Percentiles rank a stretch among this genome's conserved stretches.
phyloP scores from a whole-genome alignment of 2,113 vertebrate genomes.

The Pycnonotus jocosus region DNA sequence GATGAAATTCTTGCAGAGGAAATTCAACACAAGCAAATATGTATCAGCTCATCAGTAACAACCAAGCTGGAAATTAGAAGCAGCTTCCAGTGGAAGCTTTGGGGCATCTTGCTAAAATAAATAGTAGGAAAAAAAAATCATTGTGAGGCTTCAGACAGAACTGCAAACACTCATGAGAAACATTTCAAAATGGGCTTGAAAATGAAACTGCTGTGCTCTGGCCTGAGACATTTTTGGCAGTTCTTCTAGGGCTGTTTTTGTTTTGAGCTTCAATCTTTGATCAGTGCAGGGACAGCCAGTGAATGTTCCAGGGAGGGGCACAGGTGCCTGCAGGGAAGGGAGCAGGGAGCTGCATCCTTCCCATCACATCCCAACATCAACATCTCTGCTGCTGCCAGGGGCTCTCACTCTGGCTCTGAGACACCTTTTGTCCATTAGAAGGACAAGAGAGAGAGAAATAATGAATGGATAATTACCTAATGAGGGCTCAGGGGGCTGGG shows the following conservation, averaged over 20 bases:
- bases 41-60: background rate
- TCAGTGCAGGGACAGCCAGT: background rate
- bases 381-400: fast-evolving
- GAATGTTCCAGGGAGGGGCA: background rate
- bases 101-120: background rate
- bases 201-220: background rate
- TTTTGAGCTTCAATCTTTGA: background rate
- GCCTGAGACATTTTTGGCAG: background rate
- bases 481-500: background rate
- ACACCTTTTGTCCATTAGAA: fast-evolving
- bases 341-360: background rate
- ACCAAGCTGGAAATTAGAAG: background rate
- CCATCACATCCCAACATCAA: background rate
- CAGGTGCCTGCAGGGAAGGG: background rate
- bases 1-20: background rate
- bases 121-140: background rate
- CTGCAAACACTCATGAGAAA: background rate
- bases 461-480: background rate
- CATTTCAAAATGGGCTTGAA: background rate
- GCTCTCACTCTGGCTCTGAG: background rate
- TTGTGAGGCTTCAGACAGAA: background rate
- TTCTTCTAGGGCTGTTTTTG: background rate
- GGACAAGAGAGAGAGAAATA: background rate
- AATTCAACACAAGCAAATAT: background rate
- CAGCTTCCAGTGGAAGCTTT: background rate